Percentiles rank a stretch among this genome's conserved stretches.
Evolutionary conservation across 2,797 vertebrate species (phyloP).

Genomic region (Echeneis naucrates): DNA sequence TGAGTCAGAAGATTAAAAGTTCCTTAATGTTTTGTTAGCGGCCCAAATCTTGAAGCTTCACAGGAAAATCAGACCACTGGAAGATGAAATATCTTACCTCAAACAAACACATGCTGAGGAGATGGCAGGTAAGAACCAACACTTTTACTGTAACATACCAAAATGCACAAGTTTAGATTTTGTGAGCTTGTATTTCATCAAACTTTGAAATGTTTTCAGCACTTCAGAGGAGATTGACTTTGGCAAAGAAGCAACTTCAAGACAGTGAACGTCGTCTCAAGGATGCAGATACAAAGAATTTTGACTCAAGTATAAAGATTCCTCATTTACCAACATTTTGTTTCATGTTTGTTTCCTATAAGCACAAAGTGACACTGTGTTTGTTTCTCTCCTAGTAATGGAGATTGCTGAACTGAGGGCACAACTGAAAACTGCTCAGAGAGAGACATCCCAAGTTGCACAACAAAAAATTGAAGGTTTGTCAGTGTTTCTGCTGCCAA

Average conservation of each 20-base stretch:
- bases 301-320: conserved; percentile 24
- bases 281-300: conserved; percentile 13
- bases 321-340: neutral
- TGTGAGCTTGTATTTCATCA: neutral
- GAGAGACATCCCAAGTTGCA: neutral
- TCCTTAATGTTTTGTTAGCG: conserved; percentile 21
- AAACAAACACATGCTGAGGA: conserved; percentile 9
- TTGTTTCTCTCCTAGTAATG: conserved; percentile 45
- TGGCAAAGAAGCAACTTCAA: conserved; percentile 40
- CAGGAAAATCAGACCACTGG: conserved; percentile 34
- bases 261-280: conserved; percentile 43
- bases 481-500: conserved; percentile 7
- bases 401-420: conserved; percentile 41
- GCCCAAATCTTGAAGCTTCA: conserved; percentile 55
- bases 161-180: neutral
- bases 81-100: conserved; percentile 22
- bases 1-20: neutral
- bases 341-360: neutral
- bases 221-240: conserved; percentile 32
- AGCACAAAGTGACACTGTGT: conserved; percentile 27
- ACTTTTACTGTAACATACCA: neutral
- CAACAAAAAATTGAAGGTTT: conserved; percentile 11
- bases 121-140: conserved; percentile 31
- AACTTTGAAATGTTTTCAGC: conserved; percentile 38
- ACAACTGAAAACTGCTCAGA: conserved; percentile 36